Evolutionary conservation across 2,888 invertebrate species (phyloP), one percentile per base, ranked within the genome.

Genomic region (Epirrhoe alternata): DNA sequence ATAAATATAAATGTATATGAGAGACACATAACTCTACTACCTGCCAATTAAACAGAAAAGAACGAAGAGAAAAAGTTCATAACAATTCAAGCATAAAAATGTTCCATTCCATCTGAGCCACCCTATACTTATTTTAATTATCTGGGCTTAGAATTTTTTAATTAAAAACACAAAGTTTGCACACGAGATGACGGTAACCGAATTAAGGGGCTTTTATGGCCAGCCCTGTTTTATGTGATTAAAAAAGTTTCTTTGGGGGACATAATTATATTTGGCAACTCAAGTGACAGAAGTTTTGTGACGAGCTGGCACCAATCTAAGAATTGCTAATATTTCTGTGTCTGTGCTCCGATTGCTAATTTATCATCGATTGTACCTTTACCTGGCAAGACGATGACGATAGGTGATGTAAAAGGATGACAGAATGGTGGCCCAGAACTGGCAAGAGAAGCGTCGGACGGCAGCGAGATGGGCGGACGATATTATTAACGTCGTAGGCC

Each of bases 111-210:
- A 51, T 49, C 38, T 53, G 24, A 47, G 53, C 35, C 61, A 66
- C 61, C 66, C 53, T 56, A 16, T 61, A 61, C 65, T 61, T 68
- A 74, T 72, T 72, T 74, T 72, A 74, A 74, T 74, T 72, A 74
- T 72, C 66, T 69, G 69, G 59, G 72, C 74, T 72, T 74, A 74
- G 72, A 72, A 71, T 72, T 74, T 73, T 74, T 74, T 71, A 74
- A 72, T 74, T 72, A 74, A 74, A 74, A 70, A 68, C 69, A 72
- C 70, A 71, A 74, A 74, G 72, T 74, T 72, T 65, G 60, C 72
- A 72, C 69, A 70, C 70, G 62, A 55, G 66, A 66, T 65, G 67
- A 66, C 68, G 66, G 68, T 68, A 65, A 67, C 69, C 70, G 61
- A 70, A 74, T 74, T 69, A 72, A 61, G 57, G 59, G 68, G 64